Evolutionary conservation across 2,113 vertebrate species (phyloP).

Genomic region (Myotis yumanensis): DNA sequence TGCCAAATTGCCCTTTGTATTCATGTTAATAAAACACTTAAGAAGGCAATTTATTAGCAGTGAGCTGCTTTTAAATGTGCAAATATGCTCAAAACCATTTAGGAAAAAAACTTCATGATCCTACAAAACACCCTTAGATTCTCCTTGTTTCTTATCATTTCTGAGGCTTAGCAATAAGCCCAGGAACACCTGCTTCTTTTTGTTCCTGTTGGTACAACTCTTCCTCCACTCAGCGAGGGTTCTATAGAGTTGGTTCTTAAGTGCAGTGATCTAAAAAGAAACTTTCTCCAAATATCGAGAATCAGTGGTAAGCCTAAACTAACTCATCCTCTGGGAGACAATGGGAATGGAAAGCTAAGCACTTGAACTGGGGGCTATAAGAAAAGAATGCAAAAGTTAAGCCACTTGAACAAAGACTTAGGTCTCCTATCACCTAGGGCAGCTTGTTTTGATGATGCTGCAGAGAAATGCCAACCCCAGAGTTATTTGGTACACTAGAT

Average conservation of each 20-base stretch:
- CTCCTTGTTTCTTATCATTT: slow-evolving; percentile 12
- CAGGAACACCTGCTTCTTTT: slow-evolving; percentile 29
- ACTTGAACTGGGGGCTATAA: slow-evolving; percentile 35
- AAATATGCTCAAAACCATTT: neutral
- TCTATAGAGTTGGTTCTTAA: neutral
- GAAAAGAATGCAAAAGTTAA: slow-evolving; percentile 60
- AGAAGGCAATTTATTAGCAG: neutral
- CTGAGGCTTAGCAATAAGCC: neutral
- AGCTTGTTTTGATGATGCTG: slow-evolving; percentile 55
- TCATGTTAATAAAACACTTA: neutral
- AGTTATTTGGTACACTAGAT: slow-evolving; percentile 12
- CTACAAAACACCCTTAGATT: neutral
- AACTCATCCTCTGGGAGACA: slow-evolving; percentile 40
- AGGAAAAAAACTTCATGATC: neutral
- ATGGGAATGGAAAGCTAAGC: slow-evolving; percentile 45
- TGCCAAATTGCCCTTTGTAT: slow-evolving; percentile 18
- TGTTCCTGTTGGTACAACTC: neutral
- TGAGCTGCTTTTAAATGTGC: neutral
- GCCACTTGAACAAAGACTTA: slow-evolving; percentile 56
- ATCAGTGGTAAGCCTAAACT: slow-evolving; percentile 46
- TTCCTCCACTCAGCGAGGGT: neutral
- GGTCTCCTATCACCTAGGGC: slow-evolving; percentile 40
- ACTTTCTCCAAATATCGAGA: slow-evolving; percentile 51
- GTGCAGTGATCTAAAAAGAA: slow-evolving; percentile 53
- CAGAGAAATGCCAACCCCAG: slow-evolving; percentile 43